These are phyloP conservation scores for Laodelphax striatellus DNA, from an alignment of 1,140 invertebrate species.

Conservation along the genomic window DNA sequence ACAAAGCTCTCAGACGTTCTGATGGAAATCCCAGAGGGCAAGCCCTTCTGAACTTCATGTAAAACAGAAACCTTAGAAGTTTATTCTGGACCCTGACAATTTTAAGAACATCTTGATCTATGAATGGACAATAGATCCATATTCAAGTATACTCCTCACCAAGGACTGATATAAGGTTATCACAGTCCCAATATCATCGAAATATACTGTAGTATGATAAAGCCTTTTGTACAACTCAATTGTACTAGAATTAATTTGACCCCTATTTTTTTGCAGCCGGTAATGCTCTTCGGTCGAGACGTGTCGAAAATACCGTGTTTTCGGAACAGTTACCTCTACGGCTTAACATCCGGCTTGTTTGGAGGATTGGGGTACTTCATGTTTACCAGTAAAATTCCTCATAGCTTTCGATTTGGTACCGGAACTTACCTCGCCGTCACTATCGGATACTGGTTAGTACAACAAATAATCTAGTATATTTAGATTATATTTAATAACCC, in stretches of 20 bases:
- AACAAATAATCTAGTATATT: not conserved
- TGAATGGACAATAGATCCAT: too few species aligned
- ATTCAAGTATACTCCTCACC: too few species aligned
- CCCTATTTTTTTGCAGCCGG: conserved; percentile 23
- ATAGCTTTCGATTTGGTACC: conserved; percentile 38
- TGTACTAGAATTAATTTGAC: too few species aligned
- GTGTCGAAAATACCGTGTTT: conserved; percentile 50
- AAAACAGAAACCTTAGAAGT: not conserved
- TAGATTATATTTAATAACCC: too few species aligned
- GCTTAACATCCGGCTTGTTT: conserved; percentile 41
- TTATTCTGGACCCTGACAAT: not conserved
- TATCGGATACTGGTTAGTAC: conserved; percentile 36
- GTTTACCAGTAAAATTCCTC: conserved; percentile 39
- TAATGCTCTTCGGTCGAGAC: conserved; percentile 44
- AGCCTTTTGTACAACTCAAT: too few species aligned
- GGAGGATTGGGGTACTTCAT: conserved; percentile 42
- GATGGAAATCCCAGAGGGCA: too few species aligned
- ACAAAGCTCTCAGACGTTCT: not conserved
- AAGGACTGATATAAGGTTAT: too few species aligned
- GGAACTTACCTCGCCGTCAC: conserved; percentile 39
- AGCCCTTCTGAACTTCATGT: too few species aligned
- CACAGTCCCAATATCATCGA: not conserved
- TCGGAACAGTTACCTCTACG: conserved; percentile 45
- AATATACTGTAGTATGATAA: too few species aligned
- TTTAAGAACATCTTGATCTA: not conserved